These are phyloP conservation scores for Bergia puertoricense DNA, from an alignment of 92 coral and sea anemone species.

Conservation along the genomic window DNA sequence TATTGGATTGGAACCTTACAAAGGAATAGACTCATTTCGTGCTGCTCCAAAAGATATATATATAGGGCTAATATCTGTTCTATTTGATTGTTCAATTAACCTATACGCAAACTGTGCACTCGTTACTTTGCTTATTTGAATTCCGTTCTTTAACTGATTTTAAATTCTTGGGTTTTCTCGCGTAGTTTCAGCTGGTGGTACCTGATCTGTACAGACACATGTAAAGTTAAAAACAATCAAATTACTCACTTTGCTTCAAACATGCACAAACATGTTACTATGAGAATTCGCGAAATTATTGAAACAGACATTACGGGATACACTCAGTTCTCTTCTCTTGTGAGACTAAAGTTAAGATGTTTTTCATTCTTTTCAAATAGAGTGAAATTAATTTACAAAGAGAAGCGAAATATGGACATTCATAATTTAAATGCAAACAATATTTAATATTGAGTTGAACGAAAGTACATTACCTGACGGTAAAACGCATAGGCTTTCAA, in stretches of 20 bases:
- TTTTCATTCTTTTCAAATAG: background rate
- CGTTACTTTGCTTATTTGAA: background rate
- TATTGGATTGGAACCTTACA: constrained; percentile 16
- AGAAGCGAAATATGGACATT: constrained; percentile 25
- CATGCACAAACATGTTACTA: background rate
- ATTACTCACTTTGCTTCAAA: background rate
- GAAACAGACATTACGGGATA: background rate
- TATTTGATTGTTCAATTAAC: background rate
- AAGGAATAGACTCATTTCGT: background rate
- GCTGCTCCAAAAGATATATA: constrained; percentile 4
- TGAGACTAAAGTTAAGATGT: background rate
- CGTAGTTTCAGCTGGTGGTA: background rate
- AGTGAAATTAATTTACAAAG: constrained; percentile 30
- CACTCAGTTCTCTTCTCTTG: background rate
- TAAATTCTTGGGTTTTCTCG: background rate
- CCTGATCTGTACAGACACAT: background rate
- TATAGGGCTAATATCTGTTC: background rate
- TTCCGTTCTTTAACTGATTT: background rate
- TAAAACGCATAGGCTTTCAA: background rate
- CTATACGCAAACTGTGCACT: background rate
- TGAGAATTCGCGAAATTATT: background rate
- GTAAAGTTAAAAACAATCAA: background rate
- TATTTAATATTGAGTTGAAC: constrained; percentile 42
- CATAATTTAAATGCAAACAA: constrained; percentile 33
- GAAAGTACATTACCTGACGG: background rate